Conservation (phyloP, 2,888 invertebrate genomes). For the Ethmia dodecea region DNA sequence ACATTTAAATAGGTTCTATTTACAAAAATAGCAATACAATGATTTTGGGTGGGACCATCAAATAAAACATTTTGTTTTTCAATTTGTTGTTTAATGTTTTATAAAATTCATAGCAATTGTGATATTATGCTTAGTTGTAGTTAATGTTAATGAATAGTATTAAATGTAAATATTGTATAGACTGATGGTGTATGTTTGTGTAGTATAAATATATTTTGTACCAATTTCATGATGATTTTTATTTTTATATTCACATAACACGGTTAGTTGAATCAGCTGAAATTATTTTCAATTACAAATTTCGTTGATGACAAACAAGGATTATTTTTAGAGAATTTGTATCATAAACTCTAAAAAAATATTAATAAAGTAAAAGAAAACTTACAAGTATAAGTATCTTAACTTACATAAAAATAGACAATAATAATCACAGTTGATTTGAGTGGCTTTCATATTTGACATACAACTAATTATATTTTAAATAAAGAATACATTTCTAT, state of each 20-base stretch:
- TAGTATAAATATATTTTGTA: constrained; percentile 24
- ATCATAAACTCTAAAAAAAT: no score
- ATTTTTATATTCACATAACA: background rate
- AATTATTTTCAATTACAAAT: no score
- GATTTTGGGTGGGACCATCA: no score
- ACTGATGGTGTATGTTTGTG: constrained; percentile 33
- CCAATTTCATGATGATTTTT: background rate
- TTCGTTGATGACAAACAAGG: no score
- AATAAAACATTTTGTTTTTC: no score
- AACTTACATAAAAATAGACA: constrained; percentile 11
- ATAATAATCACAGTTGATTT: constrained; percentile 35
- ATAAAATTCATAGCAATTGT: constrained; percentile 19
- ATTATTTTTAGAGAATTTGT: no score
- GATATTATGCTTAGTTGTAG: constrained; percentile 31
- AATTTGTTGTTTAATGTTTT: no score
- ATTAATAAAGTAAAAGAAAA: no score
- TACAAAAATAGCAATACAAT: no score
- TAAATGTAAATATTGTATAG: constrained; percentile 31
- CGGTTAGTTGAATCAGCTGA: no score
- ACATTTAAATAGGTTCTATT: no score
- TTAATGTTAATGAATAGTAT: constrained; percentile 5
- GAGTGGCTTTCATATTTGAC: constrained; percentile 26
- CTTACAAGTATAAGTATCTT: constrained; percentile 2
- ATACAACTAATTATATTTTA: background rate
- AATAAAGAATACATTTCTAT: no score